Percentiles rank a stretch among this genome's conserved stretches.
Evolutionary conservation across 2,888 invertebrate species (phyloP).

Genomic region (Orthonychiurus folsomi): DNA sequence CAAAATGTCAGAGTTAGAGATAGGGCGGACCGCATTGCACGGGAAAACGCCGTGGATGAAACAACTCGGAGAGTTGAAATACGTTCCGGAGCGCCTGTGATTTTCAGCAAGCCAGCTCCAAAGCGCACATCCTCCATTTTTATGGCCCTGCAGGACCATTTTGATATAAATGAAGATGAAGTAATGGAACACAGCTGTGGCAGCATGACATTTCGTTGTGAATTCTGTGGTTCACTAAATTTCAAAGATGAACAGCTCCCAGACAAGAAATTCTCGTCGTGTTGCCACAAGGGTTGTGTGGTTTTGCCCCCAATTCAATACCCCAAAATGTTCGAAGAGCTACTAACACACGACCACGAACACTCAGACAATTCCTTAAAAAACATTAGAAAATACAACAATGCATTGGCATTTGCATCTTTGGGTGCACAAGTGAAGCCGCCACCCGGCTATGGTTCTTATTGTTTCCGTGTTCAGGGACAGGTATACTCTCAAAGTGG

Average conservation of each 20-base stretch:
- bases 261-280: slow-evolving; percentile 1
- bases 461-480: slow-evolving; percentile 14
- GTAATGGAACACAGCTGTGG: slow-evolving; percentile 6
- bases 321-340: neutral
- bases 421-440: slow-evolving; percentile 14
- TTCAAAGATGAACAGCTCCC: neutral
- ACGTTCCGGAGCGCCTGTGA: no score
- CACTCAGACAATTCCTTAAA: neutral
- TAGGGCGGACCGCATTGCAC: no score
- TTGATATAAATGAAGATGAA: neutral
- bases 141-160: neutral
- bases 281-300: slow-evolving; percentile 9
- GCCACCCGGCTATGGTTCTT: slow-evolving; percentile 14
- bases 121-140: no score
- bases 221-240: neutral
- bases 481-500: slow-evolving; percentile 16
- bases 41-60: no score
- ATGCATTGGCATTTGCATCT: slow-evolving; percentile 10
- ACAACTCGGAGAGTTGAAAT: no score
- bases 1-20: no score
- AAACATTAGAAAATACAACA: slow-evolving; percentile 5
- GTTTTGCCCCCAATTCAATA: neutral
- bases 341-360: neutral
- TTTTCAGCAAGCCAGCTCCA: no score
- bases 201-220: neutral